Percentiles rank a stretch among this genome's conserved stretches.
Evolutionary conservation across 1,140 invertebrate genomes (phyloP).

Genomic region (Drosophila lini): DNA sequence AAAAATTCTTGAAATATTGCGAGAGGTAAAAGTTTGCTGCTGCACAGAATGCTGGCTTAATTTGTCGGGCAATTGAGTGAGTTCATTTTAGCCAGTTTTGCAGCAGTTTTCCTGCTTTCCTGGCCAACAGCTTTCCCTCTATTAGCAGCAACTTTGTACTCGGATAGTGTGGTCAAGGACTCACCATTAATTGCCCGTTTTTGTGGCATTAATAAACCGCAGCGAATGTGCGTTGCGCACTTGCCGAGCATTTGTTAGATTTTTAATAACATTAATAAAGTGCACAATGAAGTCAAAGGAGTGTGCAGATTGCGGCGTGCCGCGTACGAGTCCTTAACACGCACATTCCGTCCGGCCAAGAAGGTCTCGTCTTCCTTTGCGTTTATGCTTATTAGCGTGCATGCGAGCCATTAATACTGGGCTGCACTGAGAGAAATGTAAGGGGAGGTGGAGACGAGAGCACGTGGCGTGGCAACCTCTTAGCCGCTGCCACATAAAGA

Average conservation of each 20-base stretch:
- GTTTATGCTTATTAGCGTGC: slow-evolving; percentile 82
- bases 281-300: slow-evolving; percentile 76
- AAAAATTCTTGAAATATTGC: slow-evolving; percentile 45
- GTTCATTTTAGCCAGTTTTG: slow-evolving; percentile 16
- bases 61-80: slow-evolving; percentile 27
- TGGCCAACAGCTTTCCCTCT: slow-evolving; percentile 4
- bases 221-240: slow-evolving; percentile 42
- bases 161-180: slow-evolving; percentile 20
- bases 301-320: slow-evolving; percentile 24
- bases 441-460: neutral
- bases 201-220: slow-evolving; percentile 65
- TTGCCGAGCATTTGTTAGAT: slow-evolving; percentile 71
- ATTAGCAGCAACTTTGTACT: slow-evolving; percentile 32
- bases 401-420: slow-evolving; percentile 74
- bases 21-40: slow-evolving; percentile 16
- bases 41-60: slow-evolving; percentile 22
- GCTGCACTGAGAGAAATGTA: slow-evolving; percentile 36
- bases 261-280: slow-evolving; percentile 82
- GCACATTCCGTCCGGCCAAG: slow-evolving; percentile 21
- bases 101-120: neutral
- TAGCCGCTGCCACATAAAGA: slow-evolving; percentile 70
- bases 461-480: slow-evolving; percentile 57
- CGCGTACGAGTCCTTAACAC: slow-evolving; percentile 31
- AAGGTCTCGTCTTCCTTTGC: slow-evolving; percentile 43
- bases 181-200: slow-evolving; percentile 30